phyloP scores from a whole-genome alignment of 2,113 vertebrate genomes.

The Picathartes gymnocephalus region DNA sequence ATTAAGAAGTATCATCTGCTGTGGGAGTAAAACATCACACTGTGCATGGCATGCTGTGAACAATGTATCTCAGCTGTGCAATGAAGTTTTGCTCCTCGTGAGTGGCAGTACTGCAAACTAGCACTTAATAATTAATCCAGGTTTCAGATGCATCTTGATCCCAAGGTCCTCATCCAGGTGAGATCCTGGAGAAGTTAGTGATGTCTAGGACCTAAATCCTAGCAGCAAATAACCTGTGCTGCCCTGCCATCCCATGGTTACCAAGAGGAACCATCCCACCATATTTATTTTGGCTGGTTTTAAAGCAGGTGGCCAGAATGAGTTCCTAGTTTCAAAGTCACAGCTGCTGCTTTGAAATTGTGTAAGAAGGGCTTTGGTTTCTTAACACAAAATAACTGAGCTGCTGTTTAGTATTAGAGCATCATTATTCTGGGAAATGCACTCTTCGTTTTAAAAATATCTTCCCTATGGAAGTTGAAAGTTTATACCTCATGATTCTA shows the following conservation, averaged over 20 bases:
- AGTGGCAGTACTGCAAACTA: neutral
- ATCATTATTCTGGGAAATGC: slow-evolving; percentile 61
- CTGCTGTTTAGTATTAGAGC: slow-evolving; percentile 63
- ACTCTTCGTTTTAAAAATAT: slow-evolving; percentile 50
- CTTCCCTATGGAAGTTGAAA: slow-evolving; percentile 33
- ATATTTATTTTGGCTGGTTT: slow-evolving; percentile 48
- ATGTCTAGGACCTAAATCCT: neutral
- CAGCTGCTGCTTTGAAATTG: slow-evolving; percentile 66
- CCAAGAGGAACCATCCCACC: neutral
- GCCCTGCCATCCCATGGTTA: slow-evolving; percentile 23
- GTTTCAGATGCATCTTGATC: neutral
- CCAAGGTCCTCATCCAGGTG: neutral
- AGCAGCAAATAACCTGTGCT: slow-evolving; percentile 2
- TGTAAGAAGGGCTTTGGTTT: slow-evolving; percentile 68
- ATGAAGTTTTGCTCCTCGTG: neutral
- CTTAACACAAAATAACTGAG: slow-evolving; percentile 58
- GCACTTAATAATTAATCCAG: neutral
- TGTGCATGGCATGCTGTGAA: neutral
- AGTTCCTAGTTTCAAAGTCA: slow-evolving; percentile 60
- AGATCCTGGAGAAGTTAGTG: neutral
- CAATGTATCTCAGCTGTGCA: neutral
- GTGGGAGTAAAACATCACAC: neutral
- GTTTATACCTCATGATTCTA: slow-evolving; percentile 33
- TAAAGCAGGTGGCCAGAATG: slow-evolving; percentile 59
- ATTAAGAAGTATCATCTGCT: neutral